Base-by-base conservation (phyloP, 1,140 invertebrate species). In the Dicyema japonicum region DNA sequence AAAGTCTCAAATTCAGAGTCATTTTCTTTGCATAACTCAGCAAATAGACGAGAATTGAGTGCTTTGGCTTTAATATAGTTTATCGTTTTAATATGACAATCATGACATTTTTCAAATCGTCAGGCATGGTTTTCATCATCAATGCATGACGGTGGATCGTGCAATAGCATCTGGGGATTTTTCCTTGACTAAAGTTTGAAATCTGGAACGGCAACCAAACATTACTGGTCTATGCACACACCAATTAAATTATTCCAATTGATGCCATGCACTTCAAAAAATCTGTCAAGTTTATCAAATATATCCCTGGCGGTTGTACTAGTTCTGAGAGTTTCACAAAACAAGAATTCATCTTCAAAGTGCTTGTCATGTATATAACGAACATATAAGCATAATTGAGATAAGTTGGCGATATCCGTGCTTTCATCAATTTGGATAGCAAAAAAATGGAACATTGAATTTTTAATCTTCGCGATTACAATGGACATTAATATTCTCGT, bases 391-490 rank as follows among this genome's bases (percentile, higher is more conserved):
- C 22, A 23, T 12, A 23, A 14, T 23, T 23, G 4, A 12, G 22
- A 11, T 23, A 23, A 23, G 22, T 23, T 23, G 4, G 22, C 22
- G 4, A 5, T 14, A 23, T 23, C 22, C 4, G 22, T 23, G 11
- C 4, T 23, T 23, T 23, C 22, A 23, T 23, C 22, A 23, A 23
- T 11, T 14, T 23, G 22, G 22, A 23, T 23, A 12, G n/a, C 22
- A 23, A 23, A 23, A 14, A 23, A 23, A 9, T 11, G 11, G 22
- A 23, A 23, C 22, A 23, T n/a, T 23, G 22, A 23, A 23, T 23
- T 23, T 14, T 23, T 11, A 23, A 23, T 23, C n/a, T 23, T 23
- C 15, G 22, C 11, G 11, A 23, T 14, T 9, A 23, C 22, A 11
- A 12, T 11, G 5, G 4, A 23, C 22, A 23, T 11, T 23, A 23